A percentile compares a stretch with the other conserved stretches of the same genome.
phyloP scores from a whole-genome alignment of 2,888 invertebrate genomes.

The Plagodis pulveraria region DNA sequence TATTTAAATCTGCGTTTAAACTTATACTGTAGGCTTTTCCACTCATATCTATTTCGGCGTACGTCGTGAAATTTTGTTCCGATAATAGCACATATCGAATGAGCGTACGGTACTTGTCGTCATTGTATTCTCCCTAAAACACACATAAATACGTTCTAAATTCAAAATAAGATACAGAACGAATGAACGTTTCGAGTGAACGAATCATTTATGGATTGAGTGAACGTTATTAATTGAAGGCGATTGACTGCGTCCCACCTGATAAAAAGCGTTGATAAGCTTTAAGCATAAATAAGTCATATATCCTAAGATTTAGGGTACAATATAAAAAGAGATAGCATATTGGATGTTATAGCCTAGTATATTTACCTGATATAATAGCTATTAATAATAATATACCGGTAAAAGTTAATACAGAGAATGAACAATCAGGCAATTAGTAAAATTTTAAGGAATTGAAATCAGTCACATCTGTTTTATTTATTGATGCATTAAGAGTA shows the following conservation, averaged over 20 bases:
- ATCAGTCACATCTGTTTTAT: too few species aligned
- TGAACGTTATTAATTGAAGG: background rate
- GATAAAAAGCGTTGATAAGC: conserved; percentile 15
- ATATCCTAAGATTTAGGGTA: too few species aligned
- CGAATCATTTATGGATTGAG: background rate
- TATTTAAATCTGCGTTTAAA: conserved; percentile 87
- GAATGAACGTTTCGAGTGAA: conserved; percentile 6
- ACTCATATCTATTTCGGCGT: conserved; percentile 88
- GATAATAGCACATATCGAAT: conserved; percentile 86
- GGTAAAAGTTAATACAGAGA: too few species aligned
- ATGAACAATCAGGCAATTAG: too few species aligned
- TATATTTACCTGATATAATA: too few species aligned
- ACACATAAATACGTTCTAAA: background rate
- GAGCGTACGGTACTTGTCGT: conserved; percentile 87
- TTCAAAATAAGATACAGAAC: background rate
- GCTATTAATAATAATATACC: too few species aligned
- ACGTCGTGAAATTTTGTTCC: conserved; percentile 85
- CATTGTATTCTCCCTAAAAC: conserved; percentile 85
- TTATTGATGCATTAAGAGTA: too few species aligned
- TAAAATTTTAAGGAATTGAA: too few species aligned
- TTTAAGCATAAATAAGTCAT: background rate
- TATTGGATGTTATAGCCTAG: too few species aligned
- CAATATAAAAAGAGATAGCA: too few species aligned
- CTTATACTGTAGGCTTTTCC: conserved; percentile 88
- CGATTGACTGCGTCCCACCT: conserved; percentile 1